Evolutionary conservation across 2,888 invertebrate species (phyloP), one percentile per base, ranked within the genome.

Genomic region (Peribatodes rhomboidaria): DNA sequence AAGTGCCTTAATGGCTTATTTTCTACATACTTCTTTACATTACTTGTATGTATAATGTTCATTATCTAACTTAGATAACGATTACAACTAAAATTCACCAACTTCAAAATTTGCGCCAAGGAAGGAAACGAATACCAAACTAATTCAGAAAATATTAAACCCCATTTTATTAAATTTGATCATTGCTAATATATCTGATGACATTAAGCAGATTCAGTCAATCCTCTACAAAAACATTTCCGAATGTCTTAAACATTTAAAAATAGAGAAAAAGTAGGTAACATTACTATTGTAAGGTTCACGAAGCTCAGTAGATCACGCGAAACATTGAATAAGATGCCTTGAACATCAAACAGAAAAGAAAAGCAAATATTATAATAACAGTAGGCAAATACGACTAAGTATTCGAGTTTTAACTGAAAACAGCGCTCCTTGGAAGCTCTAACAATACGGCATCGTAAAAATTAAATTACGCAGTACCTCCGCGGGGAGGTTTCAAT

Each of bases 401-500:
- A 69, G 67, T 77, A 67, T 78, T 79, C 78, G 76, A 85, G 81
- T 80, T 84, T 84, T 80, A 84, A 83, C 81, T 79, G 78, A 82
- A 87, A 87, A 86, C 83, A 83, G 77, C 80, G 80, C 80, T 82
- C 77, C 78, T 73, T 74, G 77, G 77, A 78, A 83, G 81, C 84
- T 83, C 79, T 79, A 85, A 87, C 87, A 87, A 87, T 86, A 85
- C 83, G 84, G 83, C 86, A 81, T 83, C 85, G 83, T 87, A 89
- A 88, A 87, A 91, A 91, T 90, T 87, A 90, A 90, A 91, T 90
- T 88, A 89, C 85, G 78, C 75, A 73, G 83, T 82, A 84, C 85
- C 90, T 84, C 86, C 66, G 73, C 66, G 73, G 80, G 77, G 85
- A 86, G 84, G 86, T 88, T 87, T 87, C 86, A 85, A 88, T 89